phyloP scores from a whole-genome alignment of 2,888 invertebrate genomes.

The Oligia latruncula region DNA sequence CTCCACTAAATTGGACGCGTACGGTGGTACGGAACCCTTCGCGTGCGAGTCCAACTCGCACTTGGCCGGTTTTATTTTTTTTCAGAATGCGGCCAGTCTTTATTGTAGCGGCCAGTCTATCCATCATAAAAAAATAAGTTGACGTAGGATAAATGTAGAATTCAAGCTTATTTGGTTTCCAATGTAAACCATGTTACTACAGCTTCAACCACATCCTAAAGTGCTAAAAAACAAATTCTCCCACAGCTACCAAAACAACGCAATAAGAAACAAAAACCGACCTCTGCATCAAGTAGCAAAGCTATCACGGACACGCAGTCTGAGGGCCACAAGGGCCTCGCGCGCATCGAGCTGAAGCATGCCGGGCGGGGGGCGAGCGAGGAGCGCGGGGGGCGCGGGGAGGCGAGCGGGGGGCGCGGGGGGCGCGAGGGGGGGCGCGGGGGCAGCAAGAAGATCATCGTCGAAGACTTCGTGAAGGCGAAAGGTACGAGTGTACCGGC shows the following conservation, averaged over 20 bases:
- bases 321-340: background rate
- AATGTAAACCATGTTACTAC: background rate
- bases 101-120: background rate
- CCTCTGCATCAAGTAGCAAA: background rate
- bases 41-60: no score
- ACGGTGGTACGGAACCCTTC: no score
- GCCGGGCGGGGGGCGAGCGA: background rate
- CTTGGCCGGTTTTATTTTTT: background rate
- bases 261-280: slow-evolving; percentile 38
- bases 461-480: slow-evolving; percentile 81
- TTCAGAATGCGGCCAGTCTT: background rate
- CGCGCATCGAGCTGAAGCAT: background rate
- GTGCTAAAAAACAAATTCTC: background rate
- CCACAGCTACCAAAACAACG: background rate
- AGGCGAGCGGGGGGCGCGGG: no score
- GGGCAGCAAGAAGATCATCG: slow-evolving; percentile 71
- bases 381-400: slow-evolving; percentile 53
- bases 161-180: background rate
- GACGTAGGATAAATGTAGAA: no score
- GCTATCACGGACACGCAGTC: no score
- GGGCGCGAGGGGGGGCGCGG: no score
- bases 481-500: slow-evolving; percentile 46
- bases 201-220: background rate
- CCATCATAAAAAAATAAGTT: background rate
- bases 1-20: no score